Evolutionary conservation across 2,888 invertebrate genomes (phyloP).

Genomic region (Altica lythri): DNA sequence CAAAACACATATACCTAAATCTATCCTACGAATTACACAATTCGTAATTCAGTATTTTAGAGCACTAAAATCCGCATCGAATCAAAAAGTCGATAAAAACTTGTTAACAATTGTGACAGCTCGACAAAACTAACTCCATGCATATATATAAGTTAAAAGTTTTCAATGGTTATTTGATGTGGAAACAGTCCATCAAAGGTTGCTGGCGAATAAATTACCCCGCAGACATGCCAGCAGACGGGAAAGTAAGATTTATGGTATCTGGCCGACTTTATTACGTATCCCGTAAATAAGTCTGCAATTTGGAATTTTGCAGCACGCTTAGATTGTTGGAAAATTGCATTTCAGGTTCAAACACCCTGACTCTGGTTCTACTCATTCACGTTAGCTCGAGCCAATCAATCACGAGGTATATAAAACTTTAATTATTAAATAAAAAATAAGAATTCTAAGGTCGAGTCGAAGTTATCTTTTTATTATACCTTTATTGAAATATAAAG

Average conservation of each 20-base stretch:
- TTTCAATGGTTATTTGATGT: constrained; percentile 4
- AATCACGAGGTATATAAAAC: no score
- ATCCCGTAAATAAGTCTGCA: constrained; percentile 26
- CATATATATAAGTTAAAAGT: constrained; percentile 5
- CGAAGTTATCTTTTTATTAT: no score
- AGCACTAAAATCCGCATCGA: neutral
- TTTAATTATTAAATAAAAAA: no score
- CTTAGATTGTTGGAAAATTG: constrained; percentile 21
- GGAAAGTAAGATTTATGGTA: constrained; percentile 25
- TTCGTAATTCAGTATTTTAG: no score
- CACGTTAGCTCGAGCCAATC: no score
- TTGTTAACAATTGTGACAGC: constrained; percentile 2
- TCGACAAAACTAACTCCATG: neutral
- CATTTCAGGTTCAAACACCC: neutral
- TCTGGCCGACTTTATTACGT: constrained; percentile 23
- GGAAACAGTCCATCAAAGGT: constrained; percentile 15
- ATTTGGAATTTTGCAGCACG: constrained; percentile 8
- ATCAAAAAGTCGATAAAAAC: constrained; percentile 3
- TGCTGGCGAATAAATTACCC: constrained; percentile 16
- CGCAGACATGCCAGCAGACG: constrained; percentile 4
- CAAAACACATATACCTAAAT: no score
- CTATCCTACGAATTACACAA: no score
- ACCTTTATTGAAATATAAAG: no score
- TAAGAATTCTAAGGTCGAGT: no score
- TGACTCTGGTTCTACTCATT: no score